Base-by-base conservation (phyloP, 2,113 vertebrate species). In the Camelus bactrianus region DNA sequence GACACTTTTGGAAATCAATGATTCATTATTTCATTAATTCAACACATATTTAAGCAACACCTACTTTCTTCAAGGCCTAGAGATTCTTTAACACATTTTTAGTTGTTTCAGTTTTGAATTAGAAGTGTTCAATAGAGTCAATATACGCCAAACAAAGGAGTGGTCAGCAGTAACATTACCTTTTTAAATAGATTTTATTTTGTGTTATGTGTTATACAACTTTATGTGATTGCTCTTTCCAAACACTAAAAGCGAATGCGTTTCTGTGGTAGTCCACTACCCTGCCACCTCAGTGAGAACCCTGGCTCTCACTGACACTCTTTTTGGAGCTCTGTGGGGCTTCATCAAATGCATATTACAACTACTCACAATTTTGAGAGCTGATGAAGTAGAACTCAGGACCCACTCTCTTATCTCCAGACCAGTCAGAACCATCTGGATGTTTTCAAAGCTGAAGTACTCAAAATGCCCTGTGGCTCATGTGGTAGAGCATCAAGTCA, bases 361-460 rank as follows among this genome's bases (percentile, higher is more conserved):
- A 16, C n/a, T 64, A 5, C 28, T 70, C 15, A 12, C 1, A 62
- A 10, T 17, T 20, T 4, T 65, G 52, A 35, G 11, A 19, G 30
- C 19, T 65, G n/a, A 56, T 3, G 10, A 83, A 26, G 6, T 5
- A 35, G 56, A 84, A 67, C 7, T 73, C 28, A 38, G 38, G 28
- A 20, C 30, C 58, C 24, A 11, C 28, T 80, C 11, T 56, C 42
- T 54, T 28, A 24, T 5, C 17, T 62, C 16, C 15, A 79, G 9
- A 46, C 56, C 64, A 24, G 38, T 50, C 67, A 72, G 60, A 86
- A 54, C 48, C 46, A 67, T 60, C 42, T 81, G 52, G 9, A 73
- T 80, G 14, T 87, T 70, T 96, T 85, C 52, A 90, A 75, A 95
- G 62, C 24, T 58, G 7, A 70, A 35, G 32, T 54, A 26, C 26